Base-by-base conservation (phyloP, 2,113 vertebrate genomes). In the Hippocampus barbouri region DNA sequence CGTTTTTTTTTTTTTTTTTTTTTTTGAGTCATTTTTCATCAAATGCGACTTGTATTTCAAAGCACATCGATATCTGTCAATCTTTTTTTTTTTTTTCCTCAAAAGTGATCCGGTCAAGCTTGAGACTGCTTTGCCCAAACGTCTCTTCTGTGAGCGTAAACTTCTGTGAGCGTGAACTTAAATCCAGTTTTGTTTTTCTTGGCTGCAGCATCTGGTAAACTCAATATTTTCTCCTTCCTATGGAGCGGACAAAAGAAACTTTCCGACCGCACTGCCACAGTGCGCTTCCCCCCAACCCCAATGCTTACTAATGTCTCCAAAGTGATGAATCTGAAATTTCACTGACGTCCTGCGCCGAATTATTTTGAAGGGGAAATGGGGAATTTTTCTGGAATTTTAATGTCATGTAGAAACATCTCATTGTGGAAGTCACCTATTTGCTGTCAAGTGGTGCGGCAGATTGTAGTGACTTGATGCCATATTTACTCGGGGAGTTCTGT, bases 281-380 rank as follows among this genome's bases (percentile, higher is more conserved):
- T 14, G 43, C 65, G 49, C 61, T 5, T 20, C 12, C 54, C n/a
- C 15, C 15, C 14, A 2, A 16, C 47, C 47, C 47, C 16, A 6
- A 16, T 16, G 15, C 16, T 60, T 18, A 21, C 53, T 78, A 73
- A 79, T 80, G 57, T 69, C 65, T 76, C 53, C 43, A 69, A 71
- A 38, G 65, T 74, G 51, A 62, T 76, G 63, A 66, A 72, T 82
- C 64, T 79, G 66, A 70, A 77, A 72, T 80, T 77, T 83, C 67
- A 79, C 63, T 77, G 68, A 69, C 63, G 72, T 66, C 49, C 73
- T 73, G 40, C 11, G 10, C 69, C 56, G 74, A 75, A 71, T 76
- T 69, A 76, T 72, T 79, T 51, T 47, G 70, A 16, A 57, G 53
- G 68, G 21, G 54, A 45, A 56, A 54, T 30, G 5, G 41, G 34